Evolutionary conservation across 30 jellyfish, hydroid and myxozoan genomes (phyloP), one percentile per base, ranked within the genome.

Genomic region (Morbakka virulenta): DNA sequence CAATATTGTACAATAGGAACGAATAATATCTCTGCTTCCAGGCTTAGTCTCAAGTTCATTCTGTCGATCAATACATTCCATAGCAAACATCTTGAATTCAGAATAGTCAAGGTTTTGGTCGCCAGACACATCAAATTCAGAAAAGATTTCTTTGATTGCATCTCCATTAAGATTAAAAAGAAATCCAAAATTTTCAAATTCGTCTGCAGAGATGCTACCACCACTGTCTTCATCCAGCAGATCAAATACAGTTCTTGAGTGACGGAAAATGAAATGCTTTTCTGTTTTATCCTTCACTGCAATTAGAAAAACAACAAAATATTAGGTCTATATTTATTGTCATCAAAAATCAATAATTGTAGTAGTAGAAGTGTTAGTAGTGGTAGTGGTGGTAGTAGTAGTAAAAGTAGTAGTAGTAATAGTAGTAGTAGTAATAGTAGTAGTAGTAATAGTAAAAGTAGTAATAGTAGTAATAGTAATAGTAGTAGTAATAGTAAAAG

Each of bases 11-110:
- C 57, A 41, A 41, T 6, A 17, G 9, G 57, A 41, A 41, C 57
- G 57, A n/a, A n/a, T n/a, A n/a, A n/a, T n/a, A 17, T 41, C 57
- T 41, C 17, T 41, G 9, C 13, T 6, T 41, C 57, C 57, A 9
- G 57, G 17, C 57, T 47, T 71, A 23, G 73, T 35, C 29, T 48
- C 77, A 11, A 30, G 77, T 24, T 81, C 85, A 32, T 21, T 33
- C 32, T 89, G 97, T 21, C 97, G 64, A 70, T 89, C 97, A 26
- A 89, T 89, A 62, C 97, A 89, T 69, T 89, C 97, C 97, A 89
- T 89, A 26, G 97, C 97, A 77, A 89, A 89, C 97, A 89, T 89
- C 50, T 89, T 89, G 81, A 89, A 89, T 63, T 89, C 97, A 1
- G 95, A 64, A 49, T 89, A 89, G 41, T 89, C 95, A 67, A 89